Evolutionary conservation across 1,140 invertebrate species (phyloP), one percentile per base, ranked within the genome.

Genomic region (Penaeus indicus): DNA sequence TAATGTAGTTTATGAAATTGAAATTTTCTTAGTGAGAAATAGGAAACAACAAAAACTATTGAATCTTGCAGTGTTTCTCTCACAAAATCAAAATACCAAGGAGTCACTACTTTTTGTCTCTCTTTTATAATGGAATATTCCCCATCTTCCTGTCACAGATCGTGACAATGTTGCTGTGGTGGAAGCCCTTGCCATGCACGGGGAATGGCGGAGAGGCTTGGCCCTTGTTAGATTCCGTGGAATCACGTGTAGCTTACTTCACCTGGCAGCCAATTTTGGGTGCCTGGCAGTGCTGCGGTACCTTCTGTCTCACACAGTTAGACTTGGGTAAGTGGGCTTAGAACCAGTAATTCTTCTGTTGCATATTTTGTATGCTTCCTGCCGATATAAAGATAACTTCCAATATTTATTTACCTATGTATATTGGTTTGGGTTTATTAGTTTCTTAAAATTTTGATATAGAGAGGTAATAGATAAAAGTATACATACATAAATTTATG

Each of bases 131-230:
- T 16, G 16, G 2, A 54, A 54, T 8, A 25, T 75, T 47, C 62
- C n/a, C 16, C 60, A 7, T 72, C 13, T 64, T 42, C 67, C 19
- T 18, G 60, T 78, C 25, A 16, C 61, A 90, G 89, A 90, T 69
- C 85, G 89, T 16, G 89, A 90, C 83, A 86, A 90, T 84, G 90
- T 86, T 16, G 86, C 85, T 38, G 88, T 91, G 72, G 89, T 91
- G 83, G 90, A 91, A 69, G 77, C 83, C 32, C 72, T 91, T 63
- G 84, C 87, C 27, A 79, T 86, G 85, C 84, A 90, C 54, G 90
- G 90, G 8, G 90, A 91, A 61, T 91, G 90, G 90, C 83, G 86
- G 27, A 82, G 89, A 27, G 89, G 90, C 61, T 86, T 91, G 42
- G 90, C 88, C 7, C 84, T 91, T 61, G 89, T 91, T 22, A 77